Evolutionary conservation across 2,113 vertebrate genomes (phyloP).

Genomic region (Synodontis membranacea): DNA sequence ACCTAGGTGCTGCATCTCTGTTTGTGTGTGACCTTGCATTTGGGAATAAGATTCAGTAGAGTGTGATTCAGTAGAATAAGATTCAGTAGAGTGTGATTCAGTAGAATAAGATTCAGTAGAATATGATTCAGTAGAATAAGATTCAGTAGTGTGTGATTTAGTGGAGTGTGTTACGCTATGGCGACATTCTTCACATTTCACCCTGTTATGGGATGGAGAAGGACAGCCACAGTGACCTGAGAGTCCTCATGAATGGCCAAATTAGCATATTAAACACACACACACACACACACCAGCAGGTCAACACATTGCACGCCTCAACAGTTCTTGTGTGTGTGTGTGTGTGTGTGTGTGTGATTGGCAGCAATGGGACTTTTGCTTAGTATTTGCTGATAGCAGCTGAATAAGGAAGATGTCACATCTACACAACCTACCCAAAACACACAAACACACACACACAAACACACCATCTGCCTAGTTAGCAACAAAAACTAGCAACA

Average conservation of each 20-base stretch:
- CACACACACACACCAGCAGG: slow-evolving; percentile 12
- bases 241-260: slow-evolving; percentile 47
- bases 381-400: slow-evolving; percentile 30
- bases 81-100: background rate
- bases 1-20: background rate
- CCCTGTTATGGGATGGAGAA: slow-evolving; percentile 50
- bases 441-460: slow-evolving; percentile 11
- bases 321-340: slow-evolving; percentile 11
- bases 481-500: slow-evolving; percentile 2
- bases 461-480: slow-evolving; percentile 48
- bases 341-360: background rate
- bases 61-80: background rate
- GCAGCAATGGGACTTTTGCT: slow-evolving; percentile 12
- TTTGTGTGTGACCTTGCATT: background rate
- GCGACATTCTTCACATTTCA: slow-evolving; percentile 62
- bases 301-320: slow-evolving; percentile 1
- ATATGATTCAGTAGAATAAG: background rate
- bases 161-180: background rate
- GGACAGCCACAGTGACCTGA: slow-evolving; percentile 54
- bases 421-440: slow-evolving; percentile 35
- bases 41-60: background rate
- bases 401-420: slow-evolving; percentile 30
- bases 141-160: background rate
- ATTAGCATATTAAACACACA: slow-evolving; percentile 73
- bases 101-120: background rate